Conservation (phyloP, 2,888 invertebrate genomes). For the Ochropleura plecta region DNA sequence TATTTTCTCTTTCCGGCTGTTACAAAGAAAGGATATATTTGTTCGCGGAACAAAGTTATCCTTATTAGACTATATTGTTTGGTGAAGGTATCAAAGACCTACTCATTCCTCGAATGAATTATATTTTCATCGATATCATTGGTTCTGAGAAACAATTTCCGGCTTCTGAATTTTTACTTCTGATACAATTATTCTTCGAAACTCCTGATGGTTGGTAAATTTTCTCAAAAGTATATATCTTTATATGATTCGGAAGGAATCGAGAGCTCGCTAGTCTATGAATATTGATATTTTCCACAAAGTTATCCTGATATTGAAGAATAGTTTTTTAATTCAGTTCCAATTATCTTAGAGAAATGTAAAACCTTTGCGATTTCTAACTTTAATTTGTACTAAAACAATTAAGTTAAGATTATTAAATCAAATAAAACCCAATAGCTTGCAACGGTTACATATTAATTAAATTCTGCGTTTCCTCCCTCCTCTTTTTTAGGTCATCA, state of each 20-base stretch:
- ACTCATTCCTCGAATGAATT: conserved; percentile 23
- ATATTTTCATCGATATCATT: conserved; percentile 28
- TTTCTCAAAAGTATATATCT: conserved; percentile 22
- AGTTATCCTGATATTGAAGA: conserved; percentile 1
- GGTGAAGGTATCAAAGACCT: conserved; percentile 23
- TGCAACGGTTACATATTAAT: conserved; percentile 47
- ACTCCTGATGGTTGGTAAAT: conserved; percentile 13
- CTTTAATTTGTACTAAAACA: not conserved
- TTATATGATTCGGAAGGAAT: conserved; percentile 9
- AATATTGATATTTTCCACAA: conserved; percentile 40
- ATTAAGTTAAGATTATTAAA: conserved; percentile 22
- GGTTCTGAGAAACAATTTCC: conserved; percentile 43
- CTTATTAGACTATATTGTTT: conserved; percentile 1
- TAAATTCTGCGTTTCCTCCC: conserved; percentile 30
- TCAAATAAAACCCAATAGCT: conserved; percentile 37
- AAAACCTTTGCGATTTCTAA: not conserved
- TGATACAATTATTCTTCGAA: conserved; percentile 6
- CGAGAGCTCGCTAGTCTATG: not conserved
- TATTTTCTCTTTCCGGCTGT: not conserved
- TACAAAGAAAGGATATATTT: conserved; percentile 8
- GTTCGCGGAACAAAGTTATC: conserved; percentile 21
- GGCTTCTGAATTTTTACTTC: conserved; percentile 12
- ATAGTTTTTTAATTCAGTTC: not conserved
- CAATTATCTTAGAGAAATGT: not conserved
- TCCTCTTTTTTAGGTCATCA: conserved; percentile 57